A percentile compares a stretch with the other conserved stretches of the same genome.
Conservation (phyloP, 2,113 vertebrate species). For the Nestor notabilis region DNA sequence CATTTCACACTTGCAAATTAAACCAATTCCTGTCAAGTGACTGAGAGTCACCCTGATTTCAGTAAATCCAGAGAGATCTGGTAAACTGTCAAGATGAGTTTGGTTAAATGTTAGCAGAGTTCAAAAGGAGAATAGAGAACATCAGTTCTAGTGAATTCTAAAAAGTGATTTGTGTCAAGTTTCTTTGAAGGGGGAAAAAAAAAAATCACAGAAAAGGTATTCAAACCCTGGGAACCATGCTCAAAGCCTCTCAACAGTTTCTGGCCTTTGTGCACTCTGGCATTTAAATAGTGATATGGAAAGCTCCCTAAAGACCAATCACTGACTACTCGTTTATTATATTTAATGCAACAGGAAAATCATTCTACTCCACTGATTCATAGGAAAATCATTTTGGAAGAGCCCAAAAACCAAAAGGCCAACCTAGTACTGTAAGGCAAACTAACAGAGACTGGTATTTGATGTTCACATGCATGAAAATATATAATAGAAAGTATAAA, state of each 20-base stretch:
- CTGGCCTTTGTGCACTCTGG: not conserved
- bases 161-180: not conserved
- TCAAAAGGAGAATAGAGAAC: slow-evolving; percentile 18
- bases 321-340: not conserved
- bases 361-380: not conserved
- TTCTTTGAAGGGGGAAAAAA: not conserved
- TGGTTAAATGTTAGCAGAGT: slow-evolving; percentile 16
- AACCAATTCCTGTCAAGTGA: slow-evolving; percentile 13
- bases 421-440: not conserved
- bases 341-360: not conserved
- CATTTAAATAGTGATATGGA: not conserved
- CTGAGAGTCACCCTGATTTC: not conserved
- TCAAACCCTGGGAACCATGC: not conserved
- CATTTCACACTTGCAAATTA: slow-evolving; percentile 48
- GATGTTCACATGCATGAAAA: not conserved
- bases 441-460: not conserved
- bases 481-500: not conserved
- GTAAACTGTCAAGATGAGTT: slow-evolving; percentile 31
- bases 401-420: not conserved
- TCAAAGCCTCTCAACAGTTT: not conserved
- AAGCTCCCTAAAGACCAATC: not conserved
- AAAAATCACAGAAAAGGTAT: not conserved
- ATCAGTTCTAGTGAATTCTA: slow-evolving; percentile 17
- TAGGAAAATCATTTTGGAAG: not conserved
- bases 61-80: slow-evolving; percentile 23